A percentile compares a stretch with the other conserved stretches of the same genome.
phyloP scores from a whole-genome alignment of 2,113 vertebrate genomes.

The Poicephalus meyeri region DNA sequence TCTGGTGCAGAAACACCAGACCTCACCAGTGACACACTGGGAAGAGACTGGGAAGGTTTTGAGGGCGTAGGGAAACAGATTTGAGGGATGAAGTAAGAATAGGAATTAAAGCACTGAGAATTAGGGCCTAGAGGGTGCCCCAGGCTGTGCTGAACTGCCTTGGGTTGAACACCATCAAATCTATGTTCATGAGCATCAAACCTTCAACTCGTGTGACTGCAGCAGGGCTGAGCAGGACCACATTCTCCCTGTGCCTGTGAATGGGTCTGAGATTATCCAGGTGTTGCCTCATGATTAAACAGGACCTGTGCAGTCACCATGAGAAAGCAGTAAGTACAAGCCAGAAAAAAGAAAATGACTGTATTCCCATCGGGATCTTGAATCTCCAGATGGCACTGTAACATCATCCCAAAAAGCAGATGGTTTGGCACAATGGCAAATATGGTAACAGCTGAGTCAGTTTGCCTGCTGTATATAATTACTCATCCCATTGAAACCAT shows the following conservation, averaged over 20 bases:
- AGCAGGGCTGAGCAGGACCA: background rate
- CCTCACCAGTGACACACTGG: background rate
- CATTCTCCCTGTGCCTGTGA: background rate
- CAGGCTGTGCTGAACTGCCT: background rate
- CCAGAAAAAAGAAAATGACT: background rate
- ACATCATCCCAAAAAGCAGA: conserved; percentile 30
- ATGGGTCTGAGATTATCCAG: background rate
- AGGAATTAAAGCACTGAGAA: background rate
- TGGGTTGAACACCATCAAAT: background rate
- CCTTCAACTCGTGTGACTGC: background rate
- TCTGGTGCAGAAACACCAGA: background rate
- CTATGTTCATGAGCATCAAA: background rate
- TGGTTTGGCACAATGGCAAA: background rate
- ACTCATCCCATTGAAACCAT: background rate
- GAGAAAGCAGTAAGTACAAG: background rate
- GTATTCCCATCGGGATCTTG: background rate
- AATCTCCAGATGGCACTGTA: conserved; percentile 66
- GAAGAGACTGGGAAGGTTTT: background rate
- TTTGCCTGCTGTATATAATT: conserved; percentile 6
- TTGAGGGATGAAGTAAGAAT: background rate
- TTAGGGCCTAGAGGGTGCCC: background rate
- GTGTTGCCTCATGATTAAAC: background rate
- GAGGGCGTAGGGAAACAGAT: background rate
- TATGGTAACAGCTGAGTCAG: conserved; percentile 16
- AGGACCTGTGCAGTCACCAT: background rate